Conservation (phyloP, 2,797 vertebrate genomes). For the Takifugu ocellatus region DNA sequence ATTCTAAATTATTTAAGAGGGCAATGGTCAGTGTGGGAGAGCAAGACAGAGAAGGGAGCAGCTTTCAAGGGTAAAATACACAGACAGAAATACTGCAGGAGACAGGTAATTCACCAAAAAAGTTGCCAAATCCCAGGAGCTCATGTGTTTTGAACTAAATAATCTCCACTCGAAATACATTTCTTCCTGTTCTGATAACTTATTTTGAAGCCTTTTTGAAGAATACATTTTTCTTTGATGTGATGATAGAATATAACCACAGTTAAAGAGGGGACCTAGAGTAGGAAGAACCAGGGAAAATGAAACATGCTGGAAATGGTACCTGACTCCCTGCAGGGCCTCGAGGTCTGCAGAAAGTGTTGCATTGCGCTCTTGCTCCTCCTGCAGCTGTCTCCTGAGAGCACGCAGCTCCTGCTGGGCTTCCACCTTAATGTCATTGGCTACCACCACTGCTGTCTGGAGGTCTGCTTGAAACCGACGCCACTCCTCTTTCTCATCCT, state of each 20-base stretch:
- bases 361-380: constrained; percentile 87
- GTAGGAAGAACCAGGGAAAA: constrained; percentile 7
- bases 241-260: constrained; percentile 50
- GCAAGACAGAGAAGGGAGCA: constrained; percentile 59
- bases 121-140: constrained; percentile 60
- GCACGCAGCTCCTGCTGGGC: constrained; percentile 92
- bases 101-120: constrained; percentile 58
- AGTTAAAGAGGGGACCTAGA: constrained; percentile 28
- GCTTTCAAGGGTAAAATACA: constrained; percentile 60
- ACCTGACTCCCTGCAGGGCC: constrained; percentile 83
- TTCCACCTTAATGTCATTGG: constrained; percentile 97
- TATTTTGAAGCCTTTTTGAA: constrained; percentile 28
- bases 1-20: constrained; percentile 12
- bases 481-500: constrained; percentile 98
- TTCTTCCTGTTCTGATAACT: background rate
- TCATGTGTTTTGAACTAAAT: constrained; percentile 17
- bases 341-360: constrained; percentile 87
- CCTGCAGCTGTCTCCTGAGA: constrained; percentile 86
- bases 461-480: constrained; percentile 95
- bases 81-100: constrained; percentile 60
- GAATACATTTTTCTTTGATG: constrained; percentile 25
- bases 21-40: constrained; percentile 45
- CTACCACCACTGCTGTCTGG: constrained; percentile 95
- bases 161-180: background rate
- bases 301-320: constrained; percentile 31